A percentile compares a stretch with the other conserved stretches of the same genome.
Conservation (phyloP, 53 echinoderm and acorn worm species). For the Patiria pectinifera region DNA sequence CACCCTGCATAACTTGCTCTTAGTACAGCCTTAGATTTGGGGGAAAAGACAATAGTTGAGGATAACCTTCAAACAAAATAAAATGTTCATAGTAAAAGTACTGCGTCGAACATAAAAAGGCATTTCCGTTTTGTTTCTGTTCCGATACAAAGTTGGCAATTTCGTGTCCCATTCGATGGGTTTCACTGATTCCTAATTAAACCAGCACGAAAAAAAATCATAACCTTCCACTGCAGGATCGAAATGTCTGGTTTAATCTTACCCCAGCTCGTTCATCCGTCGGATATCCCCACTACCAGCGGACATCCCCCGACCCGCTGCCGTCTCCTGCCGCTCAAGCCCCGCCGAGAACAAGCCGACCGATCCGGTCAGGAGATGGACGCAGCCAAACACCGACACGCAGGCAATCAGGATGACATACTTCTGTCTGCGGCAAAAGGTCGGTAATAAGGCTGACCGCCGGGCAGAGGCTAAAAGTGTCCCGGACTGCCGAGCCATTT, state of each 20-base stretch:
- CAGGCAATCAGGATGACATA: background rate
- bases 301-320: background rate
- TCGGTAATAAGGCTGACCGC: background rate
- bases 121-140: too few species aligned
- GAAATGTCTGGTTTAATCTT: background rate
- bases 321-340: background rate
- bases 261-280: background rate
- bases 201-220: too few species aligned
- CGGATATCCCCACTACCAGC: background rate
- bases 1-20: too few species aligned
- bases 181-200: too few species aligned
- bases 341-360: background rate
- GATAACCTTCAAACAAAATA: too few species aligned
- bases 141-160: too few species aligned
- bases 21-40: too few species aligned
- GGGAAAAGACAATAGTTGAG: too few species aligned
- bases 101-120: too few species aligned
- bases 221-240: too few species aligned
- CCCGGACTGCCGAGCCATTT: background rate
- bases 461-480: background rate
- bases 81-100: too few species aligned
- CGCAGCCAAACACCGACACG: background rate
- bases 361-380: background rate
- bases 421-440: slow-evolving; percentile 11
- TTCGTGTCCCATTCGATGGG: too few species aligned